phyloP scores from a whole-genome alignment of 2,888 invertebrate genomes.

The Apomyelois bistriatella region DNA sequence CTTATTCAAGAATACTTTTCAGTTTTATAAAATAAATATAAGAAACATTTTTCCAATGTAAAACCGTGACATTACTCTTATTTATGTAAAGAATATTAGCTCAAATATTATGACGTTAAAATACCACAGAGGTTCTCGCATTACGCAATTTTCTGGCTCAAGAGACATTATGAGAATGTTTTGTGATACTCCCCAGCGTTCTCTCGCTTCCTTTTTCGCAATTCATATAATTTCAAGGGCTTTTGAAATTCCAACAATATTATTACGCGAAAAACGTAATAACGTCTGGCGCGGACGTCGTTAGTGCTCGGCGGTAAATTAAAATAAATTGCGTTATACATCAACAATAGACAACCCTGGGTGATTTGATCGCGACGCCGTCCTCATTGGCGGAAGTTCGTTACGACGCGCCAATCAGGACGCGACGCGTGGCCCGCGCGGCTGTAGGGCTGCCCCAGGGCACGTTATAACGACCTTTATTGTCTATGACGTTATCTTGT shows the following conservation, averaged over 20 bases:
- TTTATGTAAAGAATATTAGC: conserved; percentile 22
- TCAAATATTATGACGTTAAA: conserved; percentile 34
- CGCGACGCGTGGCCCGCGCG: conserved; percentile 36
- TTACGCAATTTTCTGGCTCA: conserved; percentile 45
- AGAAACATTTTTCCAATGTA: background rate
- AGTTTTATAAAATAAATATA: background rate
- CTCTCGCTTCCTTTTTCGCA: conserved; percentile 21
- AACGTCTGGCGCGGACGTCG: conserved; percentile 43
- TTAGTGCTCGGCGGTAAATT: conserved; percentile 40
- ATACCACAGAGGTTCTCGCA: conserved; percentile 22
- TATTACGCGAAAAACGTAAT: conserved; percentile 24
- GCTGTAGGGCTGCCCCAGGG: conserved; percentile 50
- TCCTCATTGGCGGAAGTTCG: conserved; percentile 56
- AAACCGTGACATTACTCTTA: background rate
- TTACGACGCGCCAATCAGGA: conserved; percentile 53
- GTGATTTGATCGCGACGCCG: conserved; percentile 48
- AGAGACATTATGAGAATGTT: conserved; percentile 35
- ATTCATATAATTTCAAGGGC: conserved; percentile 47
- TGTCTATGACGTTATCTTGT: conserved; percentile 52
- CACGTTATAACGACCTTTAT: conserved; percentile 59
- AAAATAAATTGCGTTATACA: conserved; percentile 36
- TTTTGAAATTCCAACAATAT: conserved; percentile 36
- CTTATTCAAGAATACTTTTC: too few relatives aligned
- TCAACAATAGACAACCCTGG: conserved; percentile 50
- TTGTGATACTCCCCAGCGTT: conserved; percentile 35